Conservation (phyloP, 64 coral and sea anemone species). For the Anthopleura sola region DNA sequence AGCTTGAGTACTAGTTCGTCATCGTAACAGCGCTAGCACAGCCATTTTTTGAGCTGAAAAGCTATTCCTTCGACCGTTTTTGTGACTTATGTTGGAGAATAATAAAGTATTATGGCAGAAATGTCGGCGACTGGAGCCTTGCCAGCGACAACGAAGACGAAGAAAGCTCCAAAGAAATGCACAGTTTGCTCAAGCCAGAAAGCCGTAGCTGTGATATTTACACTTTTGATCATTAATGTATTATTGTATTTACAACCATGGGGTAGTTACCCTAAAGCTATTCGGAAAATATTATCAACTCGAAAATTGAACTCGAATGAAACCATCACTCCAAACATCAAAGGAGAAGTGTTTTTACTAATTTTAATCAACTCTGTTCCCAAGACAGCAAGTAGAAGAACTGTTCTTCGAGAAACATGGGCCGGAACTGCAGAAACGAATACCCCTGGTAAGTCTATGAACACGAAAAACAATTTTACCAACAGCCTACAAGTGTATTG, state of each 20-base stretch:
- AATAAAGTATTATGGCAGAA: neutral
- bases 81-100: neutral
- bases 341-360: constrained; percentile 23
- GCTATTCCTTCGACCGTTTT: neutral
- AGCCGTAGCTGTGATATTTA: neutral
- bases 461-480: neutral
- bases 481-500: constrained; percentile 4
- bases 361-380: constrained; percentile 27
- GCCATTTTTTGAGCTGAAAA: neutral
- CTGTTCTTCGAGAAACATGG: constrained; percentile 21
- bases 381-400: neutral
- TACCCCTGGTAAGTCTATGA: neutral
- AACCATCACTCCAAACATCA: neutral
- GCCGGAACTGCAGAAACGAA: neutral
- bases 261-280: neutral
- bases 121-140: neutral
- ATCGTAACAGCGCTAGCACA: too few relatives aligned
- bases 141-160: neutral
- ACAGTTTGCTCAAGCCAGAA: neutral
- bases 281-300: neutral
- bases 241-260: neutral
- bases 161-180: neutral
- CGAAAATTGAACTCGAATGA: neutral
- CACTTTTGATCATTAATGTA: neutral
- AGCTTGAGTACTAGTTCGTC: too few relatives aligned